Conservation (phyloP, 2,113 vertebrate genomes). For the Malurus alboscapulatus region DNA sequence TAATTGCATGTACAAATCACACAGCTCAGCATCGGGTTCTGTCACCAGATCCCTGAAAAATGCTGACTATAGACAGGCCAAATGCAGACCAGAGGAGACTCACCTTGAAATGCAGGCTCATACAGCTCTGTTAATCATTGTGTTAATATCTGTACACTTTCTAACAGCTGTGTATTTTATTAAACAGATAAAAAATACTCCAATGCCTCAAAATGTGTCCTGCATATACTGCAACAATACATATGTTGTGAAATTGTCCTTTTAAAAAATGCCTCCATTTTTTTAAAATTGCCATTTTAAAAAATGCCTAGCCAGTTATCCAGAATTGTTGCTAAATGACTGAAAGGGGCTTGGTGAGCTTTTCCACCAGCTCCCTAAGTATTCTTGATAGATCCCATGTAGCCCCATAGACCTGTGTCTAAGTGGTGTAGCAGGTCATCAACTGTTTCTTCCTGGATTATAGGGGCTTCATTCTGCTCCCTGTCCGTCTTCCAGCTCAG, state of each 20-base stretch:
- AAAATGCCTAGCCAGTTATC: background rate
- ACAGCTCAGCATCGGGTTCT: background rate
- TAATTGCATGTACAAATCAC: background rate
- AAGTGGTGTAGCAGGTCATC: background rate
- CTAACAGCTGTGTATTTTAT: background rate
- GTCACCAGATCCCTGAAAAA: background rate
- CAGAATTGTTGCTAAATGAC: background rate
- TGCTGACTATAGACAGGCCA: background rate
- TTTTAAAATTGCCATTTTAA: background rate
- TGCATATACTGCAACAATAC: background rate
- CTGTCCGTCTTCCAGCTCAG: background rate
- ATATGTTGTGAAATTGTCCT: background rate
- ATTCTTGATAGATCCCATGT: background rate
- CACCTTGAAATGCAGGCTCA: background rate
- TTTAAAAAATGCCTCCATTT: background rate
- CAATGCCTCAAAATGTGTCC: background rate
- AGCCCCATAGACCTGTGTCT: rapidly evolving
- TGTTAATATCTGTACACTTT: background rate
- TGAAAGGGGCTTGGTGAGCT: background rate
- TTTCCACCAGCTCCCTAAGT: background rate
- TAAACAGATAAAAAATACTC: background rate
- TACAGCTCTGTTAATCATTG: background rate
- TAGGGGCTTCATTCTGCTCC: background rate
- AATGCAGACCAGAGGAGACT: background rate
- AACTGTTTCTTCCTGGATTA: background rate